phyloP scores from a whole-genome alignment of 2,113 vertebrate genomes.

The Rhineura floridana region DNA sequence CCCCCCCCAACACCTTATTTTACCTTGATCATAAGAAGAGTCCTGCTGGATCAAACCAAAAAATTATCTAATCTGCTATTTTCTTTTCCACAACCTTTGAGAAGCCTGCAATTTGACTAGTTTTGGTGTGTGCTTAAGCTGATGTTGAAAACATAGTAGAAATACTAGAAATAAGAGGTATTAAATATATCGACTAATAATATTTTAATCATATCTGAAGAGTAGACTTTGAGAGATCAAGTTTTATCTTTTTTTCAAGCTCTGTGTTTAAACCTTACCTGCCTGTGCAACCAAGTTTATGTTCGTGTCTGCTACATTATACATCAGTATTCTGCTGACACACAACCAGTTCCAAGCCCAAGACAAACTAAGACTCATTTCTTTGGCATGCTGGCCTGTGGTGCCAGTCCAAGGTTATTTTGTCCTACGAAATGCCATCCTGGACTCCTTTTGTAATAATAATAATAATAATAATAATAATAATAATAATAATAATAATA shows the following conservation, averaged over 20 bases:
- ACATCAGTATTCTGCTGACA: neutral
- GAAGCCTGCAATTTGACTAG: neutral
- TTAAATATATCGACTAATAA: no score
- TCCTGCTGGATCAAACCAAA: neutral
- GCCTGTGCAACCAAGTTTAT: no score
- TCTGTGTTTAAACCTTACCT: no score
- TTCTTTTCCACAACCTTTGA: neutral
- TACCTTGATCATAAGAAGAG: neutral
- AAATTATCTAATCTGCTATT: neutral
- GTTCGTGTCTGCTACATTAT: no score
- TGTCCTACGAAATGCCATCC: neutral
- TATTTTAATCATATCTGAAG: no score
- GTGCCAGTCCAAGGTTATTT: neutral
- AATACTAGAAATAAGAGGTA: no score
- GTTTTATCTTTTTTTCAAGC: no score
- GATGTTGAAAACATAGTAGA: neutral
- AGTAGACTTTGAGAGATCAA: no score
- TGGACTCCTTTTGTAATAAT: no score
- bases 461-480: no score
- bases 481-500: no score
- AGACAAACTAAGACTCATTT: neutral
- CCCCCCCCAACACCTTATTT: slow-evolving; percentile 47
- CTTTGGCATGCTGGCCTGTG: neutral
- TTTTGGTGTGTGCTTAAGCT: neutral
- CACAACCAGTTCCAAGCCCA: neutral